These are phyloP conservation scores for Odontocerum albicorne DNA, from an alignment of 2,888 invertebrate genomes.

Conservation along the genomic window DNA sequence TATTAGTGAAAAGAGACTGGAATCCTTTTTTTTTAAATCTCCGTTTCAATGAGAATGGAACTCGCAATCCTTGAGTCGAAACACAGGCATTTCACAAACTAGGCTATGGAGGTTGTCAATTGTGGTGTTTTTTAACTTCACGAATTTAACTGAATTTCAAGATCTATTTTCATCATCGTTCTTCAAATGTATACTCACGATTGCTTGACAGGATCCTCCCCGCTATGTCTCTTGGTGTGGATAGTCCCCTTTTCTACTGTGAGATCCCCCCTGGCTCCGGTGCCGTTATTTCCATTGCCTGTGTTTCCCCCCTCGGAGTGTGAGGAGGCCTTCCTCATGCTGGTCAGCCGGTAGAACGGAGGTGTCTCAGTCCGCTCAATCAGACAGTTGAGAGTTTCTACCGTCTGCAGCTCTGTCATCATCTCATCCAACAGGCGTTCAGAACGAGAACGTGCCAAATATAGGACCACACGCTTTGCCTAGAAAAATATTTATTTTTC, in stretches of 20 bases:
- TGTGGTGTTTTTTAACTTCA: no score
- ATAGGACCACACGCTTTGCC: constrained; percentile 94
- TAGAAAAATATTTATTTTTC: constrained; percentile 47
- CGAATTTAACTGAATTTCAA: no score
- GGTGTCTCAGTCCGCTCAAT: constrained; percentile 98
- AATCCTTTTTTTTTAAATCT: no score
- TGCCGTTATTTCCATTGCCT: constrained; percentile 44
- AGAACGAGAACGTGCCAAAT: constrained; percentile 88
- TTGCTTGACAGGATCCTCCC: constrained; percentile 82
- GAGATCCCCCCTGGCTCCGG: constrained; percentile 52
- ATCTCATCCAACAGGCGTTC: constrained; percentile 94
- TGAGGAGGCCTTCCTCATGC: constrained; percentile 87
- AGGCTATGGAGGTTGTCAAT: no score
- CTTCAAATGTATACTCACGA: constrained; percentile 62
- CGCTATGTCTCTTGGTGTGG: constrained; percentile 93
- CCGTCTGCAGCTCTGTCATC: constrained; percentile 96
- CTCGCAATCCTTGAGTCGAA: no score
- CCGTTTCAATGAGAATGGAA: no score
- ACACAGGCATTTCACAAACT: no score
- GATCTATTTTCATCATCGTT: no score
- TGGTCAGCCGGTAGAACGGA: constrained; percentile 94
- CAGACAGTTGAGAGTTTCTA: constrained; percentile 92
- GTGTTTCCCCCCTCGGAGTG: constrained; percentile 66
- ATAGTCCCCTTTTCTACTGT: constrained; percentile 92
- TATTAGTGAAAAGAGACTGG: no score